These are phyloP conservation scores for Dasyprocta punctata DNA, from an alignment of 2,113 vertebrate species.

Conservation along the genomic window DNA sequence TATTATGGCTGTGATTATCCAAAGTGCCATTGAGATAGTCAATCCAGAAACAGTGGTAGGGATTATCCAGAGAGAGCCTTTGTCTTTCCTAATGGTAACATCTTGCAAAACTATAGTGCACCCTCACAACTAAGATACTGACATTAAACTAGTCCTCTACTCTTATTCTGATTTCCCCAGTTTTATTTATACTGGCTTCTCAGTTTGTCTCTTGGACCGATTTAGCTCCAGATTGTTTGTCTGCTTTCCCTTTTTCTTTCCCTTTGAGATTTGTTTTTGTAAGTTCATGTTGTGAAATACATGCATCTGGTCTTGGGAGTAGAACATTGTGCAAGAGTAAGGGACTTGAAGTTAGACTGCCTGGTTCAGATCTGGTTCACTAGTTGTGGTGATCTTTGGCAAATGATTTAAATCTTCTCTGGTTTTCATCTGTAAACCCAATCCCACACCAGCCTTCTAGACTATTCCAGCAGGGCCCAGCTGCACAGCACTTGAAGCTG, in stretches of 20 bases:
- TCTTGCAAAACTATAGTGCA: not conserved
- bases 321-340: not conserved
- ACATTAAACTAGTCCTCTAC: not conserved
- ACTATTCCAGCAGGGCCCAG: not conserved
- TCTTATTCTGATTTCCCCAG: not conserved
- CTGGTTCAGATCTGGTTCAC: not conserved
- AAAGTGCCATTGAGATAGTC: not conserved
- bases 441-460: not conserved
- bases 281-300: not conserved
- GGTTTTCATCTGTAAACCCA: not conserved
- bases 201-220: not conserved
- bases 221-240: not conserved
- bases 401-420: not conserved
- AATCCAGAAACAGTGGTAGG: not conserved
- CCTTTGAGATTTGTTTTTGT: not conserved
- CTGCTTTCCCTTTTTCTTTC: not conserved
- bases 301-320: not conserved
- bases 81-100: not conserved
- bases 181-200: not conserved
- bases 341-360: not conserved
- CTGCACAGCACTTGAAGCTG: not conserved
- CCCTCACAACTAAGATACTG: not conserved
- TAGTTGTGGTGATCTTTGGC: not conserved
- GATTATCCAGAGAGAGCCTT: not conserved
- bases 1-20: not conserved